Conservation (phyloP, 2,797 vertebrate genomes). For the Manis crassicaudata region DNA sequence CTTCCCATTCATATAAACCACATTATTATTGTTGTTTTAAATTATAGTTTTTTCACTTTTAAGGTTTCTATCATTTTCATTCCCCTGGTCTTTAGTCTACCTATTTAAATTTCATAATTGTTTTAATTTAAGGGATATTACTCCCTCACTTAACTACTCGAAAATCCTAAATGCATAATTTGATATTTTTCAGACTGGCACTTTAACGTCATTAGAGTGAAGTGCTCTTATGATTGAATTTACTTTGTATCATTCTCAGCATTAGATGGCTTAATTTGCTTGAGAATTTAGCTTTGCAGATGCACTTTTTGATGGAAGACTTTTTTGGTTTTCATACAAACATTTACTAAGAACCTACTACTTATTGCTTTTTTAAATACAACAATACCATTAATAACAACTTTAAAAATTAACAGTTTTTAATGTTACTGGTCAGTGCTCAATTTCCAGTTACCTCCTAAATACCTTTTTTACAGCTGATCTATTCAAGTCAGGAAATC, state of each 20-base stretch:
- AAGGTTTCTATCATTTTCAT: slow-evolving; percentile 30
- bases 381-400: neutral
- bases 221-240: neutral
- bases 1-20: neutral
- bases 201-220: slow-evolving; percentile 35
- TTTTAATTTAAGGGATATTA: slow-evolving; percentile 16
- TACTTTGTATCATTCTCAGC: neutral
- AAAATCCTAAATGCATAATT: slow-evolving; percentile 43
- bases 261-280: neutral
- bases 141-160: neutral
- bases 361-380: neutral
- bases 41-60: slow-evolving; percentile 12
- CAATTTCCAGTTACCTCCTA: slow-evolving; percentile 21
- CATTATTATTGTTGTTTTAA: neutral
- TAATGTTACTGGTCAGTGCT: neutral
- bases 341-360: neutral
- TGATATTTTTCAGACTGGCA: slow-evolving; percentile 36
- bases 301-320: neutral
- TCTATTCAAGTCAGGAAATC: neutral
- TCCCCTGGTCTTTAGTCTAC: neutral
- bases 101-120: slow-evolving; percentile 3
- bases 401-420: slow-evolving; percentile 41
- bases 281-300: neutral
- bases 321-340: slow-evolving; percentile 37
- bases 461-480: neutral